Base-by-base conservation (phyloP, 1,140 invertebrate genomes). In the Formica exsecta region DNA sequence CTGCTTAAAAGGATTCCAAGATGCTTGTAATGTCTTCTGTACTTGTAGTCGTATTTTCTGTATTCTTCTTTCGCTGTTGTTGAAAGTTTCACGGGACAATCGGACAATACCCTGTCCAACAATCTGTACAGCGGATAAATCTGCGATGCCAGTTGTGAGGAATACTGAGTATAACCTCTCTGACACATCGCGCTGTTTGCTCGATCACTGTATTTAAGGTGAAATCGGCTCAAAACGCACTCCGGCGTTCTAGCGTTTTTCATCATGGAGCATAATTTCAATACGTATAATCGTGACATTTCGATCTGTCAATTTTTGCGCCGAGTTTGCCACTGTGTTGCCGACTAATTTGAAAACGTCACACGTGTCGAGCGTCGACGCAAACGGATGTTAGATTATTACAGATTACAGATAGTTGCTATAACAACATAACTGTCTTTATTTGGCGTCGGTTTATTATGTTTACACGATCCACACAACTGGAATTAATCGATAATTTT, bases 211-310 rank as follows among this genome's bases (percentile, higher is more conserved):
- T 44, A 87, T 48, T 19, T 68, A 13, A 83, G 13, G 8, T 41
- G 64, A 2, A 59, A 13, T 68, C 54, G 86, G 3, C 65, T 85
- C 16, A 87, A 80, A 1, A 88, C 25, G 0, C 9, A 66, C 2
- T 88, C n/a, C 13, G 68, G 8, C 65, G 65, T 38, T 54, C 74
- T 89, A 4, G 13, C 6, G 8, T 8, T 70, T 76, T 61, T 87
- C 8, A 61, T n/a, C n/a, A 84, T 3, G 1, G 62, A 57, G 36
- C 65, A 84, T 54, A 91, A 65, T 80, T 61, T 77, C 1, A 74
- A 81, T 36, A 77, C 89, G 36, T 74, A 90, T 22, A 92, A 77
- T 36, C 90, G 86, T 81, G 89, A 93, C 93, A 93, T 93, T 86
- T 86, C 4, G n/a, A 48, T 44, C 3, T 6, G 19, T 44, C 19